Percentiles rank a stretch among this genome's conserved stretches.
phyloP scores from a whole-genome alignment of 2,797 vertebrate genomes.

The Anisognathus igniventris region DNA sequence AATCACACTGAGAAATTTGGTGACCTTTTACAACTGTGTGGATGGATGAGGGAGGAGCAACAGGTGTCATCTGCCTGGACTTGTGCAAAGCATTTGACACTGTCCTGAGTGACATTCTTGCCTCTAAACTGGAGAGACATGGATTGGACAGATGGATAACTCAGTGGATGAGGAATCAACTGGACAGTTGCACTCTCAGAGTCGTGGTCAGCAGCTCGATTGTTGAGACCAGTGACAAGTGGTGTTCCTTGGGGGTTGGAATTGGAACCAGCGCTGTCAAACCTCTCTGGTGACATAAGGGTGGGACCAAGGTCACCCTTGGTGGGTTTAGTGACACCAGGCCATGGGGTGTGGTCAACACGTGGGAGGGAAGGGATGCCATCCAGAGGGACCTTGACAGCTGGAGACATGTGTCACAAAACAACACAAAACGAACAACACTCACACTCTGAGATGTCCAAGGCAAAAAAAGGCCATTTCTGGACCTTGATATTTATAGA shows the following conservation, averaged over 20 bases:
- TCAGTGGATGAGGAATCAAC: neutral
- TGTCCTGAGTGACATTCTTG: neutral
- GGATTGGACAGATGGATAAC: neutral
- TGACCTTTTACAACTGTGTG: neutral
- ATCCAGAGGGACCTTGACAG: neutral
- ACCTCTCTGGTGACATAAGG: no score
- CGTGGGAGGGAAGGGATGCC: neutral
- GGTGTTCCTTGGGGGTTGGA: accelerated
- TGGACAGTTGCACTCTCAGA: neutral
- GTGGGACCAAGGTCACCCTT: neutral
- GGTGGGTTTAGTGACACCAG: neutral
- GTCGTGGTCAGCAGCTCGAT: neutral
- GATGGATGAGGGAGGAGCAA: neutral
- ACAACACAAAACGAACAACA: accelerated
- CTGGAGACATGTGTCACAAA: neutral
- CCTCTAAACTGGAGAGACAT: neutral
- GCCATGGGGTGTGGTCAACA: neutral
- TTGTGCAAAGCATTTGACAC: neutral
- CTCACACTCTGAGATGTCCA: neutral
- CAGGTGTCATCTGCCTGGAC: neutral
- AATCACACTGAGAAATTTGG: neutral
- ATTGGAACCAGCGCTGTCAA: accelerated
- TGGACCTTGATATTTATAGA: neutral
- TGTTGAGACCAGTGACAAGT: neutral
- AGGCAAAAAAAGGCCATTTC: neutral